These are phyloP conservation scores for Sinocyclocheilus anshuiensis DNA, from an alignment of 2,113 vertebrate species.

Conservation along the genomic window DNA sequence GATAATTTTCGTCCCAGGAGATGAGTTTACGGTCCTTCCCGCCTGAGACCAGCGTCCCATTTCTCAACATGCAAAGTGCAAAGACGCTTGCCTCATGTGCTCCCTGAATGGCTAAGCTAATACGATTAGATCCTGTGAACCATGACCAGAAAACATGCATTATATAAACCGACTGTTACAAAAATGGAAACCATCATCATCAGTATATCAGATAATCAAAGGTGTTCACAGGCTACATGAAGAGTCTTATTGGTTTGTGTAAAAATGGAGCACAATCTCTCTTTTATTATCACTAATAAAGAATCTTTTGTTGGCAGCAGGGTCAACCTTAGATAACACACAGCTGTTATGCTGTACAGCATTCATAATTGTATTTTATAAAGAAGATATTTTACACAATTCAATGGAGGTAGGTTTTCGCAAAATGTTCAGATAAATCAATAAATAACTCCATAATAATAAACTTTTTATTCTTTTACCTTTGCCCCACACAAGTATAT, in stretches of 20 bases:
- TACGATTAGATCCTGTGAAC: slow-evolving; percentile 90
- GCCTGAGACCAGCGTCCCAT: slow-evolving; percentile 90
- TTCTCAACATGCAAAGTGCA: slow-evolving; percentile 93
- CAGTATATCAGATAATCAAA: neutral
- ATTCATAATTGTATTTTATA: neutral
- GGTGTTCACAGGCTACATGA: neutral
- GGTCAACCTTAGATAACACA: neutral
- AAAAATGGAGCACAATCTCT: neutral
- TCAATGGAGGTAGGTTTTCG: neutral
- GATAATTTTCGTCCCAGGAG: slow-evolving; percentile 92
- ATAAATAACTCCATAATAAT: neutral
- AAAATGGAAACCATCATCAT: neutral
- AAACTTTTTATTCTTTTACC: slow-evolving; percentile 73
- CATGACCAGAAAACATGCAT: slow-evolving; percentile 50
- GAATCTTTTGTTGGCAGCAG: neutral
- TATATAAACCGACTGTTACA: slow-evolving; percentile 18
- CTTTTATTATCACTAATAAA: neutral
- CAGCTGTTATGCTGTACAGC: neutral
- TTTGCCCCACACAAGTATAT: slow-evolving; percentile 99
- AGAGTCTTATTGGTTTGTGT: neutral
- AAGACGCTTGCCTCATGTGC: slow-evolving; percentile 97
- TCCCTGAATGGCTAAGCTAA: slow-evolving; percentile 89
- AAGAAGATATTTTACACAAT: neutral
- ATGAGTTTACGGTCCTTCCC: slow-evolving; percentile 93
- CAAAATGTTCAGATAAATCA: neutral